phyloP scores from a whole-genome alignment of 2,797 vertebrate genomes.

The Halcyon smyrnensis region DNA sequence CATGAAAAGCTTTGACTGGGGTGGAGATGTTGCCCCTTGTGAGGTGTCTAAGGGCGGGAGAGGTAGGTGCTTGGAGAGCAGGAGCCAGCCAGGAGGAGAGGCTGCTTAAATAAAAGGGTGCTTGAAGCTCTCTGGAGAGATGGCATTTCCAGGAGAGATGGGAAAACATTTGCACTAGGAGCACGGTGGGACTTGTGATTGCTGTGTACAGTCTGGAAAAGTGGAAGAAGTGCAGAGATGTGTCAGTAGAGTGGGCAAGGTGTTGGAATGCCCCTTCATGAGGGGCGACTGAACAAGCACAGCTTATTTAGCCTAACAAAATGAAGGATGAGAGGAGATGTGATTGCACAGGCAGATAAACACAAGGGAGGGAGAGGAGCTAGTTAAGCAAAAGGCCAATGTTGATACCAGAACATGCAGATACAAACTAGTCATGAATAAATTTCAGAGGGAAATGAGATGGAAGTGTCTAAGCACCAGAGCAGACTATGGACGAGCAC shows the following conservation, averaged over 20 bases:
- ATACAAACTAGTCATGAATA: conserved; percentile 28
- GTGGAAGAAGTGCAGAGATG: not conserved
- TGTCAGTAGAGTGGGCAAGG: not conserved
- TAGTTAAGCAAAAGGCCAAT: not conserved
- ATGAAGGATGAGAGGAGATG: not conserved
- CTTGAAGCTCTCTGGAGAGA: not conserved
- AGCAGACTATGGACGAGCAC: not conserved
- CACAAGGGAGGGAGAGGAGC: not conserved
- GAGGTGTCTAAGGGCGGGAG: not conserved
- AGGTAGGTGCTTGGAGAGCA: not conserved
- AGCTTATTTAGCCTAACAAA: not conserved
- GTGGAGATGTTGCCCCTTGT: not conserved
- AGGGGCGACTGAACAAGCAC: fast-evolving
- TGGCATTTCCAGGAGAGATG: not conserved
- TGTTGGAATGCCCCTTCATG: not conserved
- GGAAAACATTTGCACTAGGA: fast-evolving
- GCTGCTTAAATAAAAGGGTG: not conserved
- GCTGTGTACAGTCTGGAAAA: not conserved
- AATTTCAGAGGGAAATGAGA: conserved; percentile 29
- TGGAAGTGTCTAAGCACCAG: not conserved
- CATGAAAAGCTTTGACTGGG: not conserved
- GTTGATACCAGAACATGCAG: conserved; percentile 5
- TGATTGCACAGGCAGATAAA: not conserved
- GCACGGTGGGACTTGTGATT: not conserved
- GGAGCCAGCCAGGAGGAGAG: fast-evolving